Evolutionary conservation across 2,797 vertebrate species (phyloP).

Genomic region (Austrolebias charrua): DNA sequence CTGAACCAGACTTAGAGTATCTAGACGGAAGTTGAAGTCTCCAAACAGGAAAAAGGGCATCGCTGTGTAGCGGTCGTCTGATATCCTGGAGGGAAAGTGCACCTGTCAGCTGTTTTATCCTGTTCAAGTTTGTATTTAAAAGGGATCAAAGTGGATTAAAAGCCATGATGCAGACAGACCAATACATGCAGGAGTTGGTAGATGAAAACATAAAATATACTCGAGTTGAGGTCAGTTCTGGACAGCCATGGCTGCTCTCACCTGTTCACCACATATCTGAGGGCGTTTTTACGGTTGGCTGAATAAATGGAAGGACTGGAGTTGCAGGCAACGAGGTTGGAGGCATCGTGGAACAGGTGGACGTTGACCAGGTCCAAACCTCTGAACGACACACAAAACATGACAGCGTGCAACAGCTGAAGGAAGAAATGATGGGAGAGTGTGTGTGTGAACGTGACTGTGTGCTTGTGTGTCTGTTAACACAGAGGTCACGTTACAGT

Average conservation of each 20-base stretch:
- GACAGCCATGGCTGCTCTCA: constrained; percentile 39
- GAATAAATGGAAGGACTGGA: constrained; percentile 84
- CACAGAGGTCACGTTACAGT: not conserved
- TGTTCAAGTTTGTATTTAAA: not conserved
- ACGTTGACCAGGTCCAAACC: constrained; percentile 84
- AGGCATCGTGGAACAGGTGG: constrained; percentile 87
- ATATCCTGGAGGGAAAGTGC: constrained; percentile 58
- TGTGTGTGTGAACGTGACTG: too few relatives aligned
- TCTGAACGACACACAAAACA: constrained; percentile 56
- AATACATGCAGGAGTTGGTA: not conserved
- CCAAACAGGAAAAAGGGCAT: constrained; percentile 85
- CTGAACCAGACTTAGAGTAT: constrained; percentile 79
- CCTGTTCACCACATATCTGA: constrained; percentile 83
- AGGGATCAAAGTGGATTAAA: not conserved
- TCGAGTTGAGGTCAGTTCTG: not conserved
- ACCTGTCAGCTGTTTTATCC: not conserved
- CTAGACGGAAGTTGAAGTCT: constrained; percentile 86
- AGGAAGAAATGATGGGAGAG: too few relatives aligned
- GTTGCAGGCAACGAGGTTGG: constrained; percentile 84
- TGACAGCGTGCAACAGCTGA: constrained; percentile 8
- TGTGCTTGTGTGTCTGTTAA: not conserved
- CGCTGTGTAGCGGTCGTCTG: constrained; percentile 57
- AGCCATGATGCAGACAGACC: not conserved
- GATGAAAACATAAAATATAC: not conserved
- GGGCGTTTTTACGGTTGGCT: constrained; percentile 78